Conservation (phyloP, 1,140 invertebrate genomes). For the Campoletis sonorensis region DNA sequence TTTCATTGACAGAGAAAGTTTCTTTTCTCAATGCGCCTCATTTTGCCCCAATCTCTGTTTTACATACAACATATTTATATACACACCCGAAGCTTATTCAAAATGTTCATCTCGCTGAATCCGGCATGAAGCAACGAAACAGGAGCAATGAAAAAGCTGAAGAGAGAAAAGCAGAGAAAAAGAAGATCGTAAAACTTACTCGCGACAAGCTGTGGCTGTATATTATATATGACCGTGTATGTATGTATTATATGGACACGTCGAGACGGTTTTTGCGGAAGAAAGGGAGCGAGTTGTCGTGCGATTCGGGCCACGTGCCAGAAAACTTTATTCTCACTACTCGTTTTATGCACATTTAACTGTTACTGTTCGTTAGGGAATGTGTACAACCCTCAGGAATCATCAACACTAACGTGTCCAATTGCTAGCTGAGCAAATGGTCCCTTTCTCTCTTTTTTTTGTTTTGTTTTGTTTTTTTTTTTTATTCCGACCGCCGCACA, state of each 20-base stretch:
- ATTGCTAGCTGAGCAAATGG: constrained; percentile 34
- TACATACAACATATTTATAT: not conserved
- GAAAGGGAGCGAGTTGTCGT: constrained; percentile 8
- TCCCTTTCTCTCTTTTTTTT: not conserved
- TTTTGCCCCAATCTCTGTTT: too few species aligned
- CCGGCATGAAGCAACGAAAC: not conserved
- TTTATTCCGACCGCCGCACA: constrained; percentile 16
- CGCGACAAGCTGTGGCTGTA: not conserved
- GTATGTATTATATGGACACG: not conserved
- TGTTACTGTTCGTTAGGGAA: constrained; percentile 27
- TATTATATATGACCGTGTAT: not conserved
- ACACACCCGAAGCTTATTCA: not conserved
- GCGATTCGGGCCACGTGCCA: constrained; percentile 40
- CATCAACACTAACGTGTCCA: constrained; percentile 35
- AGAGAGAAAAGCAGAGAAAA: not conserved
- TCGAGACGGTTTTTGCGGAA: constrained; percentile 6
- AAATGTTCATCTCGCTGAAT: constrained; percentile 12
- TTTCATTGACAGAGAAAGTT: too few species aligned
- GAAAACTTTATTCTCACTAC: constrained; percentile 42
- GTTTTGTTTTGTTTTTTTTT: not conserved
- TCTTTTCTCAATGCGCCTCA: too few species aligned
- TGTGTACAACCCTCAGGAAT: constrained; percentile 21
- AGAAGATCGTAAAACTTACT: not conserved
- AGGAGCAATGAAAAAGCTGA: too few species aligned
- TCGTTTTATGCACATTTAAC: constrained; percentile 40